A percentile compares a stretch with the other conserved stretches of the same genome.
Evolutionary conservation across 2,797 vertebrate species (phyloP).

Genomic region (Bovichtus variegatus): DNA sequence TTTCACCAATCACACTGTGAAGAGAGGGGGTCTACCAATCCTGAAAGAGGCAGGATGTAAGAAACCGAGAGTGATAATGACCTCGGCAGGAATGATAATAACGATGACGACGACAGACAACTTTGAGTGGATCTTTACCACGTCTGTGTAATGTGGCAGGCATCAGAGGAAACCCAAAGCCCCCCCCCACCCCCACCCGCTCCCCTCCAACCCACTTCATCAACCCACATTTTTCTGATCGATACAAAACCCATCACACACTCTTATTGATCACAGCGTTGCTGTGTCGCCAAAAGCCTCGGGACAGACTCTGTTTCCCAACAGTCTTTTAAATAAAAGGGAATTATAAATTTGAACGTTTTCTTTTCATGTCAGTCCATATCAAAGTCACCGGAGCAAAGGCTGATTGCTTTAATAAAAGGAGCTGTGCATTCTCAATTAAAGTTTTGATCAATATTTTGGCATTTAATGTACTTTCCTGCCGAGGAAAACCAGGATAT

Average conservation of each 20-base stretch:
- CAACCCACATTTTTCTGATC: constrained; percentile 84
- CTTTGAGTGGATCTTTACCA: constrained; percentile 57
- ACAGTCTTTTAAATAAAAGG: constrained; percentile 74
- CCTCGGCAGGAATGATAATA: constrained; percentile 46
- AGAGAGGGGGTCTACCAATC: constrained; percentile 24
- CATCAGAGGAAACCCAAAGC: constrained; percentile 60
- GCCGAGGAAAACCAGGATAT: constrained; percentile 68
- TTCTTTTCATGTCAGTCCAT: constrained; percentile 79
- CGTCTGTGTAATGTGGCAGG: constrained; percentile 54
- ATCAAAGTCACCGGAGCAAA: constrained; percentile 78
- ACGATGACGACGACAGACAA: constrained; percentile 55
- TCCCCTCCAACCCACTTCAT: constrained; percentile 75
- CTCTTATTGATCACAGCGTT: constrained; percentile 80
- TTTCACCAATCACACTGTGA: constrained; percentile 31
- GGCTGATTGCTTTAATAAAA: constrained; percentile 73
- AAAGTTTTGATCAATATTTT: constrained; percentile 81
- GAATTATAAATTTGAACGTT: constrained; percentile 71
- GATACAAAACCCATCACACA: constrained; percentile 83
- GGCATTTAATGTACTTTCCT: constrained; percentile 80
- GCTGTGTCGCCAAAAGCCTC: constrained; percentile 80
- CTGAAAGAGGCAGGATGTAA: constrained; percentile 26
- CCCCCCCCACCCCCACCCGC: background rate
- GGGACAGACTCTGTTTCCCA: constrained; percentile 75
- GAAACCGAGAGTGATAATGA: constrained; percentile 57
- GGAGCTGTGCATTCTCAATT: constrained; percentile 70